phyloP scores from a whole-genome alignment of 2,888 invertebrate genomes.

The Eupithecia insigniata region DNA sequence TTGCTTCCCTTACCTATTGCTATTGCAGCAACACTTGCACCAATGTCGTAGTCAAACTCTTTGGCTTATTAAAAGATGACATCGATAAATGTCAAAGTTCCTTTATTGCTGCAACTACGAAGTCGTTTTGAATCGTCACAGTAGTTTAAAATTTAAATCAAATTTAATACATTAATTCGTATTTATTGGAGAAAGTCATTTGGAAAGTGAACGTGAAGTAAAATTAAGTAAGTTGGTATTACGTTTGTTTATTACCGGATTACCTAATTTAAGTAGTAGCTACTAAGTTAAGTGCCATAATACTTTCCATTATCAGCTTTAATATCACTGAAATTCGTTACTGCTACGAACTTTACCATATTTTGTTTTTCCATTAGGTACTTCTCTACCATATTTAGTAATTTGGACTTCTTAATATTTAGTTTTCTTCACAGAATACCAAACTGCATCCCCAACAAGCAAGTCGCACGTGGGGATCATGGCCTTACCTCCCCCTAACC shows the following conservation, averaged over 20 bases:
- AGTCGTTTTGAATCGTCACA: conserved; percentile 39
- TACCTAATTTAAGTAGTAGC: conserved; percentile 22
- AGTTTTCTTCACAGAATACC: too few species aligned
- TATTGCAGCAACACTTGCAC: conserved; percentile 47
- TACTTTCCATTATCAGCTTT: conserved; percentile 11
- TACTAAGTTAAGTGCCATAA: conserved; percentile 15
- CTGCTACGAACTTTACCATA: neutral
- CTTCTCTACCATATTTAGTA: neutral
- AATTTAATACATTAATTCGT: conserved; percentile 50
- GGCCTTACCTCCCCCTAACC: too few species aligned
- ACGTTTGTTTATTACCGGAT: conserved; percentile 30
- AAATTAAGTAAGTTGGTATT: conserved; percentile 35
- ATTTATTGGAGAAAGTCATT: conserved; percentile 59
- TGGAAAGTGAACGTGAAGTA: conserved; percentile 44
- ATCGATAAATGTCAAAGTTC: neutral
- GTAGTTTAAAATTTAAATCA: conserved; percentile 28
- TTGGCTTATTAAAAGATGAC: neutral
- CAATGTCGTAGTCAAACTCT: conserved; percentile 30
- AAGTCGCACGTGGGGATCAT: too few species aligned
- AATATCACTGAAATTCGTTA: neutral
- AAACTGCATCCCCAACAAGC: too few species aligned
- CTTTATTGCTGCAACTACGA: conserved; percentile 19
- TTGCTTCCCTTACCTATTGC: conserved; percentile 28
- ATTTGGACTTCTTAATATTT: neutral
- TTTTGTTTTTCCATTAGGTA: neutral